Percentiles rank a stretch among this genome's conserved stretches.
Conservation (phyloP, 2,113 vertebrate species). For the Ia io region DNA sequence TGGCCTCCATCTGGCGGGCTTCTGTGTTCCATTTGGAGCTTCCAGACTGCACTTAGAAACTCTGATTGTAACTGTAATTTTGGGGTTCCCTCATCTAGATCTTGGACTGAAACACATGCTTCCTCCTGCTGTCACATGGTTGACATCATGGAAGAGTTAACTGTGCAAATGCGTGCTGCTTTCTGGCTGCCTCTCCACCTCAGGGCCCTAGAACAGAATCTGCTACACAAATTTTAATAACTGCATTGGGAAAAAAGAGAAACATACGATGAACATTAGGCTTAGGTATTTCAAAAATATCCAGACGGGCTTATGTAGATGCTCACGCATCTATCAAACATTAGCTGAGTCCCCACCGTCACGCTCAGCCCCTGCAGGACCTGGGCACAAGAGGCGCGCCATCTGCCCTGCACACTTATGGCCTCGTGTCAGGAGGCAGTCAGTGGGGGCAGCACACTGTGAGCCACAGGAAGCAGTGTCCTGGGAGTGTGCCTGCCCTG, state of each 20-base stretch:
- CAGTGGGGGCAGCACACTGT: too few species aligned
- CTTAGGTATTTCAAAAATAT: background rate
- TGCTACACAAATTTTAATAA: background rate
- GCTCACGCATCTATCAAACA: background rate
- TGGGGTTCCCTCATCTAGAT: background rate
- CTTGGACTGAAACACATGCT: background rate
- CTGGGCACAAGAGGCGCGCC: fast-evolving
- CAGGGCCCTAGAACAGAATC: background rate
- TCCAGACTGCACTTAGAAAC: background rate
- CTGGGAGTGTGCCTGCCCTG: fast-evolving
- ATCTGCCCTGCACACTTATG: background rate
- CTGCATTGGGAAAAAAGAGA: background rate
- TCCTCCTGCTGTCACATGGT: background rate
- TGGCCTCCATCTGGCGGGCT: background rate
- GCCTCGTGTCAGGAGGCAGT: fast-evolving
- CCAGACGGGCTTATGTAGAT: background rate
- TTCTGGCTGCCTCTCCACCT: background rate
- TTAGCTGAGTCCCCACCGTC: background rate
- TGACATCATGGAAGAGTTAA: background rate
- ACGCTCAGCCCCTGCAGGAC: background rate
- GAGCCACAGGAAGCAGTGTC: background rate
- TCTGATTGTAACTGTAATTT: background rate
- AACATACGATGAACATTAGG: background rate
- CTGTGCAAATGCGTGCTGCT: background rate
- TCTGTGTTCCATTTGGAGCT: background rate